Conservation (phyloP, 2,797 vertebrate species). For the Acridotheres tristis region DNA sequence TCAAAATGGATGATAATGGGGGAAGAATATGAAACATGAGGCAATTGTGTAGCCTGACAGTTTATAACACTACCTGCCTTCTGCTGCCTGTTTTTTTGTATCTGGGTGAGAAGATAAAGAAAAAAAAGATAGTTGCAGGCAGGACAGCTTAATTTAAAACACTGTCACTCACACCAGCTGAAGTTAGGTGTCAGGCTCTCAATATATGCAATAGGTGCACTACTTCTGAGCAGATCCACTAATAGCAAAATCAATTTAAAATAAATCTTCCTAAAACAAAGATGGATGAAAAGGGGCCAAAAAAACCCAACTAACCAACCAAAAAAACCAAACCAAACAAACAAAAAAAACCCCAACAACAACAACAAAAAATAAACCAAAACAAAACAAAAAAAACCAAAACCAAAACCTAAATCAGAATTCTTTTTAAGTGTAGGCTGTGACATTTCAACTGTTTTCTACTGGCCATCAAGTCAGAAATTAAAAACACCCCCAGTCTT, state of each 20-base stretch:
- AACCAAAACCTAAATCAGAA: not conserved
- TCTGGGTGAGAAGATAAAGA: constrained; percentile 57
- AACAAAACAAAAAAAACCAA: no score
- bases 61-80: constrained; percentile 67
- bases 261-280: constrained; percentile 21
- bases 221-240: constrained; percentile 19
- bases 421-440: not conserved
- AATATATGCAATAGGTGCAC: constrained; percentile 27
- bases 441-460: not conserved
- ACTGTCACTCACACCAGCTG: constrained; percentile 19
- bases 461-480: not conserved
- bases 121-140: constrained; percentile 48
- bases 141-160: constrained; percentile 69
- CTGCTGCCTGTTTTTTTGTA: constrained; percentile 63
- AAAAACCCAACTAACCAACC: not conserved
- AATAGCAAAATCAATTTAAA: constrained; percentile 57
- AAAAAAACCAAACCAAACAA: not conserved
- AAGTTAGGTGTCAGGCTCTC: constrained; percentile 57
- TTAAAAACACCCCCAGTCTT: not conserved
- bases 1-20: constrained; percentile 58
- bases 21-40: constrained; percentile 56
- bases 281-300: not conserved
- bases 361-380: no score
- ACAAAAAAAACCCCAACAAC: no score
- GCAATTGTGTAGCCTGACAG: constrained; percentile 60